phyloP scores from a whole-genome alignment of 2,888 invertebrate genomes.

The Macropis europaea region DNA sequence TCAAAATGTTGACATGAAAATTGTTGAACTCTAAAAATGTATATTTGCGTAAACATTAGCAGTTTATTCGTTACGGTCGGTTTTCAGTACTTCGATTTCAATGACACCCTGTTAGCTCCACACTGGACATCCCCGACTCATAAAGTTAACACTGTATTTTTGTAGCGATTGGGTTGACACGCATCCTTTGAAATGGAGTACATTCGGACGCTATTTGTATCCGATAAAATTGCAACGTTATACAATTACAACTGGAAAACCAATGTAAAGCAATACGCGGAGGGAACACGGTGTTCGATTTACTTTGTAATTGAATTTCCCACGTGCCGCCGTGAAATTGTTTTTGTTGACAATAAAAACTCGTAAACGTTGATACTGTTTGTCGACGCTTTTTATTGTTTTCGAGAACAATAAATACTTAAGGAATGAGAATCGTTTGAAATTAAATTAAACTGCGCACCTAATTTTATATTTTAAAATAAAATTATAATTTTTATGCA shows the following conservation, averaged over 20 bases:
- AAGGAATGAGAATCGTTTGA: too few species aligned
- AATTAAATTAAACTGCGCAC: too few species aligned
- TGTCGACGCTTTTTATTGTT: too few species aligned
- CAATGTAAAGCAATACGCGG: background rate
- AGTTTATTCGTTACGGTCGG: conserved; percentile 2
- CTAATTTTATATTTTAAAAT: too few species aligned
- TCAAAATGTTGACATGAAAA: too few species aligned
- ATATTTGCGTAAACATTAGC: too few species aligned
- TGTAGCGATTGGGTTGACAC: background rate
- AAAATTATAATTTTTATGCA: too few species aligned
- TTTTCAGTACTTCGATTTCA: background rate
- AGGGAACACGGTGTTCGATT: background rate
- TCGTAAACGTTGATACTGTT: too few species aligned
- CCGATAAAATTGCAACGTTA: background rate
- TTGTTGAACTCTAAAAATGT: too few species aligned
- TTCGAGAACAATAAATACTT: too few species aligned
- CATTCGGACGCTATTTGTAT: background rate
- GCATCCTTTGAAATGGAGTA: background rate
- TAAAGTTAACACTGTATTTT: background rate
- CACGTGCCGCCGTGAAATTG: background rate
- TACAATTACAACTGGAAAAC: background rate
- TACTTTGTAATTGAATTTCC: background rate
- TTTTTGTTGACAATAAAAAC: background rate
- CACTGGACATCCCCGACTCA: too few species aligned
- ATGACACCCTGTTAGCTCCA: background rate